Percentiles rank a stretch among this genome's conserved stretches.
Evolutionary conservation across 2,113 vertebrate genomes (phyloP).

Genomic region (Columba janthina): DNA sequence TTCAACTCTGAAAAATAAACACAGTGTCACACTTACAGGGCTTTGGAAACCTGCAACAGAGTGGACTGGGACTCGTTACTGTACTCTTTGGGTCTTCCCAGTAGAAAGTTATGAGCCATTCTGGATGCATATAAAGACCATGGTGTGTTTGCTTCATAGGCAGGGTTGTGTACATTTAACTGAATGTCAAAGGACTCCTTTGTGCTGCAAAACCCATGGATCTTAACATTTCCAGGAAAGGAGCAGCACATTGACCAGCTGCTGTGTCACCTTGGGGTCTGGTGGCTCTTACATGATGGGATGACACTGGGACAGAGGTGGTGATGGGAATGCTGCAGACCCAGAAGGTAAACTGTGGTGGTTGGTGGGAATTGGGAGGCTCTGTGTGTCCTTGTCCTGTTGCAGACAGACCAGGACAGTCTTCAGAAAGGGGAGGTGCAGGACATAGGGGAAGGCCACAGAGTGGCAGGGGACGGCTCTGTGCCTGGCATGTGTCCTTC

Average conservation of each 20-base stretch:
- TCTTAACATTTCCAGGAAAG: not conserved
- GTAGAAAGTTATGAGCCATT: not conserved
- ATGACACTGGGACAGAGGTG: not conserved
- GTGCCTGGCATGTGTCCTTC: not conserved
- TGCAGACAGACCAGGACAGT: not conserved
- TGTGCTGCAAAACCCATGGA: not conserved
- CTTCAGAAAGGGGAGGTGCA: not conserved
- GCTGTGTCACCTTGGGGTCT: not conserved
- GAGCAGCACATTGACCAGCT: not conserved
- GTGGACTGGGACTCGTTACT: not conserved
- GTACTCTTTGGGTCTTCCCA: not conserved
- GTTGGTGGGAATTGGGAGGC: too few relatives aligned
- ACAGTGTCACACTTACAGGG: too few relatives aligned
- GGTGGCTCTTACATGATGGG: rapidly evolving
- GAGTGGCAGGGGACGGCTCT: not conserved
- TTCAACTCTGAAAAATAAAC: not conserved
- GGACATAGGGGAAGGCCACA: rapidly evolving
- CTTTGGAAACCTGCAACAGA: not conserved
- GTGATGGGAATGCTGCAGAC: not conserved
- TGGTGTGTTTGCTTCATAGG: not conserved
- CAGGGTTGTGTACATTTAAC: not conserved
- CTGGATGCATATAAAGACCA: not conserved
- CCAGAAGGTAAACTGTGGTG: not conserved
- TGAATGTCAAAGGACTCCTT: not conserved
- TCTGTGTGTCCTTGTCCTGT: rapidly evolving